Conservation (phyloP, 2,797 vertebrate genomes). For the Cryptoprocta ferox region DNA sequence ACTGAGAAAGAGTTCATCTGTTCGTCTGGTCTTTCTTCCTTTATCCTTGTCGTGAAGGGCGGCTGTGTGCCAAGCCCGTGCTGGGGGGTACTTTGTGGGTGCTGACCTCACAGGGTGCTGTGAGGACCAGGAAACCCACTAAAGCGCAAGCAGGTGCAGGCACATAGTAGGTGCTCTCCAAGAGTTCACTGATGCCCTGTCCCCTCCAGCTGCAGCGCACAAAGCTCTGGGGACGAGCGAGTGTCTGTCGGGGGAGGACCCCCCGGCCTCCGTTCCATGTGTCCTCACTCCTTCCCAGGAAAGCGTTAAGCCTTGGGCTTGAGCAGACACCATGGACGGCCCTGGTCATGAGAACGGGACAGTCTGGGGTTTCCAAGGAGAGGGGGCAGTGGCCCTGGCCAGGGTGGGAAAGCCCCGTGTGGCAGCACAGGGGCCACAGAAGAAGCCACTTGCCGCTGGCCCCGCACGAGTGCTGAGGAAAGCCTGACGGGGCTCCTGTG, state of each 20-base stretch:
- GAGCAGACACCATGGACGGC: neutral
- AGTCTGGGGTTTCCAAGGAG: neutral
- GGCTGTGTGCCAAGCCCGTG: neutral
- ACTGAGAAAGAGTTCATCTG: neutral
- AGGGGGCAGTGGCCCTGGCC: neutral
- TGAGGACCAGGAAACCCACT: neutral
- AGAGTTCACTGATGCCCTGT: fast-evolving
- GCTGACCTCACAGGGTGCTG: neutral
- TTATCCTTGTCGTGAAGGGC: neutral
- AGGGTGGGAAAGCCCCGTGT: fast-evolving
- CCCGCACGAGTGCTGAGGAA: fast-evolving
- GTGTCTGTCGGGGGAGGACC: neutral
- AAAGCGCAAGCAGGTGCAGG: neutral
- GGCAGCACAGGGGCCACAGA: fast-evolving
- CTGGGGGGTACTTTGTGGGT: no score
- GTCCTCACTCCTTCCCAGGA: neutral
- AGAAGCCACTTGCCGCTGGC: fast-evolving
- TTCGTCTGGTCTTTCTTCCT: neutral
- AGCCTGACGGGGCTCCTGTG: fast-evolving
- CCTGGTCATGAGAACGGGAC: neutral
- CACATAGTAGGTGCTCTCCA: neutral
- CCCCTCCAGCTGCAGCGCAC: neutral
- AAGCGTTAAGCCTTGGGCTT: neutral
- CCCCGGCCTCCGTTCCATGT: neutral
- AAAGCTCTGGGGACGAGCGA: neutral